Evolutionary conservation across 2,797 vertebrate species (phyloP).

Genomic region (Molossus alvarezi): DNA sequence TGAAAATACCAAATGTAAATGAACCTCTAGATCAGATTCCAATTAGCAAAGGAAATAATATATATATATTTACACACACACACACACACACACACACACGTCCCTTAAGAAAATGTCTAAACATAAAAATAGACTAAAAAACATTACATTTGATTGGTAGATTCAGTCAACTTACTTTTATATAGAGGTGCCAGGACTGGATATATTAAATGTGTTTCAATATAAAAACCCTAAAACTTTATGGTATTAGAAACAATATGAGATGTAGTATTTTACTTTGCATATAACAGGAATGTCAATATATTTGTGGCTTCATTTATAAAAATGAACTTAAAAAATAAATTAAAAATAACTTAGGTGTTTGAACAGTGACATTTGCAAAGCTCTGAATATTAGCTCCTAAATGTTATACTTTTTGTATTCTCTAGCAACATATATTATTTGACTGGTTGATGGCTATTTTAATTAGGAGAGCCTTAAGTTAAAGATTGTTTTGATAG

Average conservation of each 20-base stretch:
- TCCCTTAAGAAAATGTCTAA: slow-evolving; percentile 32
- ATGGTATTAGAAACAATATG: slow-evolving; percentile 51
- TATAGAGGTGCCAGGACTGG: not conserved
- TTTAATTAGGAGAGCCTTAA: slow-evolving; percentile 73
- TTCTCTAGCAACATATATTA: slow-evolving; percentile 55
- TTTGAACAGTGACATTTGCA: slow-evolving; percentile 72
- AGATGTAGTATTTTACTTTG: slow-evolving; percentile 41
- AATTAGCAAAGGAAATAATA: slow-evolving; percentile 46
- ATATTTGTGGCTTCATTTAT: slow-evolving; percentile 65
- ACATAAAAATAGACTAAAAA: not conserved
- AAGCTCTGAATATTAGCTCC: slow-evolving; percentile 69
- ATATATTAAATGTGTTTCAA: slow-evolving; percentile 64
- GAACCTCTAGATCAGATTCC: not conserved
- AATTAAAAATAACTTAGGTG: not conserved
- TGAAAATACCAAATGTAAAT: slow-evolving; percentile 63
- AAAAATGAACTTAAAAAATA: not conserved
- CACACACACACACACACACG: not conserved
- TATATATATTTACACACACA: no score
- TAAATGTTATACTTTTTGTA: slow-evolving; percentile 74
- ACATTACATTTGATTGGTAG: slow-evolving; percentile 53
- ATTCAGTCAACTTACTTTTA: slow-evolving; percentile 53
- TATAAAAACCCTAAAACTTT: slow-evolving; percentile 32
- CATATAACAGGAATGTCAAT: slow-evolving; percentile 73
- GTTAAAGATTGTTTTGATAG: slow-evolving; percentile 69
- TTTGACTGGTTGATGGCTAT: slow-evolving; percentile 74